phyloP scores from a whole-genome alignment of 2,113 vertebrate species.

The Sula dactylatra region DNA sequence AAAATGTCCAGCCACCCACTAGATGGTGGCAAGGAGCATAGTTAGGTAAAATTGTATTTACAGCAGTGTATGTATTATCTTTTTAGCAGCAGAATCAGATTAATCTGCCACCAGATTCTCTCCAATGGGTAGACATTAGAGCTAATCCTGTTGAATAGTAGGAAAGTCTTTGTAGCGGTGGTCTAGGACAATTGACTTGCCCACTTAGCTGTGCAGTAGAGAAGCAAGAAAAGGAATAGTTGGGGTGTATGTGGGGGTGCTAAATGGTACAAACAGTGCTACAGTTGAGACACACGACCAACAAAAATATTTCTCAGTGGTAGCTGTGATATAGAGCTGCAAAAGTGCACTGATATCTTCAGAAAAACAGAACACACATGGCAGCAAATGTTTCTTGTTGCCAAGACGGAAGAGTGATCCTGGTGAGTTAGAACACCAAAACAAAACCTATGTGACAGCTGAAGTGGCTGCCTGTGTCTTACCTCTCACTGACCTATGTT shows the following conservation, averaged over 20 bases:
- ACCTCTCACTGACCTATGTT: neutral
- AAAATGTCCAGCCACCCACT: neutral
- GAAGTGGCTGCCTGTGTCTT: neutral
- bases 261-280: neutral
- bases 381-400: neutral
- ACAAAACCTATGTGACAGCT: neutral
- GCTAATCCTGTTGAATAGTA: neutral
- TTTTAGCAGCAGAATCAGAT: neutral
- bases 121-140: neutral
- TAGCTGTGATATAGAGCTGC: neutral
- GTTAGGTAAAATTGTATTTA: neutral
- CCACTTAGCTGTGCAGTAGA: neutral
- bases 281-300: neutral
- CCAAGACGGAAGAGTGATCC: neutral
- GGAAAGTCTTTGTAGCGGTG: neutral
- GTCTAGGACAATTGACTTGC: neutral
- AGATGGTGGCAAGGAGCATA: slow-evolving; percentile 39
- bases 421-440: neutral
- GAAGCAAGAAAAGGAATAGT: neutral
- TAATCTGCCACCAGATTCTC: neutral
- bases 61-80: neutral
- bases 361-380: neutral
- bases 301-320: neutral
- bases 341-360: neutral
- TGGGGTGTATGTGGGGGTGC: neutral